These are phyloP conservation scores for Coreoperca whiteheadi DNA, from an alignment of 2,113 vertebrate genomes.

Conservation along the genomic window DNA sequence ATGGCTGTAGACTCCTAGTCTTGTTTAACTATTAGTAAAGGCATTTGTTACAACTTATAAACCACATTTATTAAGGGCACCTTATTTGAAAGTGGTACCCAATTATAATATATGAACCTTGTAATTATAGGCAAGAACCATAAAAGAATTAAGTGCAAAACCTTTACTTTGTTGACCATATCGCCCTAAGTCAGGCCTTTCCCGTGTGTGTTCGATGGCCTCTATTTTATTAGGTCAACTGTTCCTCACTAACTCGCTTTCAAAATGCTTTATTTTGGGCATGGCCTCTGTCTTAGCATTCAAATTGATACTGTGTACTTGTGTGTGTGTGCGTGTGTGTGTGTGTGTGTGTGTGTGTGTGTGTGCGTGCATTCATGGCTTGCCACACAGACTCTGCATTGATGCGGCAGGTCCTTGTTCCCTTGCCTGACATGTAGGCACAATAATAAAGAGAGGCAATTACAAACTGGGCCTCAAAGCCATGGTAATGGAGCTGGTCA, in stretches of 20 bases:
- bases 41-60: slow-evolving; percentile 4
- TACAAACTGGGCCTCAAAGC: slow-evolving; percentile 78
- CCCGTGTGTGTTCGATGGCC: slow-evolving; percentile 23
- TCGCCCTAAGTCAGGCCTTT: slow-evolving; percentile 30
- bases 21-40: not conserved
- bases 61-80: not conserved
- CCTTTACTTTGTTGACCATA: slow-evolving; percentile 27
- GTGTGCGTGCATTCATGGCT: slow-evolving; percentile 16
- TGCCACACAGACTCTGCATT: slow-evolving; percentile 35
- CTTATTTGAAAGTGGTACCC: not conserved
- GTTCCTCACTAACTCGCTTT: slow-evolving; percentile 36
- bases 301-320: slow-evolving; percentile 26
- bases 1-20: not conserved
- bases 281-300: slow-evolving; percentile 23
- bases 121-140: not conserved
- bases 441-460: slow-evolving; percentile 80
- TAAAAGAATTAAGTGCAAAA: slow-evolving; percentile 13
- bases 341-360: slow-evolving; percentile 16
- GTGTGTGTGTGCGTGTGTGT: slow-evolving; percentile 17
- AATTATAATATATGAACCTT: slow-evolving; percentile 16
- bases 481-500: slow-evolving; percentile 79
- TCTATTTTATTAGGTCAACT: slow-evolving; percentile 53
- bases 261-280: slow-evolving; percentile 43
- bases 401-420: slow-evolving; percentile 66
- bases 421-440: slow-evolving; percentile 73